phyloP scores from a whole-genome alignment of 2,888 invertebrate species.

The Drosophila falleni region DNA sequence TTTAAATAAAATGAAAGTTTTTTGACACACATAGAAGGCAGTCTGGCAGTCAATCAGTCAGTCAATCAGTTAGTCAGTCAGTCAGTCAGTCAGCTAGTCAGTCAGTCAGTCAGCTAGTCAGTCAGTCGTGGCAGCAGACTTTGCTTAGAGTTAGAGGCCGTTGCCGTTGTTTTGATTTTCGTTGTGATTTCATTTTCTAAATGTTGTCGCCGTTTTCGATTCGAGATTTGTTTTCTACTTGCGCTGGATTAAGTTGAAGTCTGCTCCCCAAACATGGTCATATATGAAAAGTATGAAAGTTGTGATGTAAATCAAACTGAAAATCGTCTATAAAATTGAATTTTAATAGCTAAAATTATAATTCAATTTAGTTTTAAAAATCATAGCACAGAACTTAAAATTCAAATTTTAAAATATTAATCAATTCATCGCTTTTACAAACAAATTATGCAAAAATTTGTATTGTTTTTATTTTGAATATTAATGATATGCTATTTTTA shows the following conservation, averaged over 20 bases:
- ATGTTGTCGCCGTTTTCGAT: conserved; percentile 55
- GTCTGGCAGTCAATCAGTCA: conserved; percentile 31
- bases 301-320: neutral
- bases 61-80: conserved; percentile 25
- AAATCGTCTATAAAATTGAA: too few relatives aligned
- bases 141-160: conserved; percentile 63
- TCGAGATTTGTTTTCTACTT: conserved; percentile 54
- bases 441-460: too few relatives aligned
- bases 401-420: too few relatives aligned
- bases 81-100: conserved; percentile 4
- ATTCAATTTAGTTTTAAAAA: too few relatives aligned
- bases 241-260: conserved; percentile 48
- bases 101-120: conserved; percentile 14
- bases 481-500: too few relatives aligned
- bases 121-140: conserved; percentile 61
- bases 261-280: conserved; percentile 43
- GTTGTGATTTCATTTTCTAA: conserved; percentile 74
- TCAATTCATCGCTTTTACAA: too few relatives aligned
- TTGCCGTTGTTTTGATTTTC: conserved; percentile 65
- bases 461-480: too few relatives aligned
- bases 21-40: conserved; percentile 75
- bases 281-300: conserved; percentile 49
- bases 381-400: too few relatives aligned
- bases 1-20: conserved; percentile 80
- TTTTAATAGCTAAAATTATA: too few relatives aligned